Conservation (phyloP, 2,888 invertebrate genomes). For the Ochlodes sylvanus region DNA sequence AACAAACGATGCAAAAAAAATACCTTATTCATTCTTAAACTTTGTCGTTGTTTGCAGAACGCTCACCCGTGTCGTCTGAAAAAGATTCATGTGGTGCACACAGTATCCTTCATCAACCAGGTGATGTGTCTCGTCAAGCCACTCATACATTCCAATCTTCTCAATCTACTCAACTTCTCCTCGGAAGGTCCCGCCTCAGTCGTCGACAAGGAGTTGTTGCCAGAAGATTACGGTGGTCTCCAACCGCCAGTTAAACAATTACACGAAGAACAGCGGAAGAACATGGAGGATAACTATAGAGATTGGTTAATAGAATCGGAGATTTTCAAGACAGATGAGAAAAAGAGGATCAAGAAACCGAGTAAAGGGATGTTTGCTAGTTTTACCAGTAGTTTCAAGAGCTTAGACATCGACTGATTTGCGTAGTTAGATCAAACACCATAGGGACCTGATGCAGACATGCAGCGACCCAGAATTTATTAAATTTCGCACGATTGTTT, state of each 20-base stretch:
- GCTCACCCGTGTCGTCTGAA: constrained; percentile 88
- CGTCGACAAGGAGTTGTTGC: constrained; percentile 73
- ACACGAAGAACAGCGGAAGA: constrained; percentile 83
- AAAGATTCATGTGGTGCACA: constrained; percentile 87
- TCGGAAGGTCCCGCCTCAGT: constrained; percentile 79
- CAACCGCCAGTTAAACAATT: constrained; percentile 79
- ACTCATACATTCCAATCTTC: constrained; percentile 86
- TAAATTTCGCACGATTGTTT: background rate
- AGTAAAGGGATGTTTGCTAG: constrained; percentile 80
- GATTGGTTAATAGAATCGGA: constrained; percentile 87
- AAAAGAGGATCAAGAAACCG: constrained; percentile 76
- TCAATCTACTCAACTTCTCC: constrained; percentile 85
- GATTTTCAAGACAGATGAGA: constrained; percentile 81
- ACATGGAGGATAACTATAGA: constrained; percentile 84
- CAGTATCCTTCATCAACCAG: constrained; percentile 88
- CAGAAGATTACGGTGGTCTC: constrained; percentile 87
- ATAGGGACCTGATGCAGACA: constrained; percentile 17
- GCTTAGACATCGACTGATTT: constrained; percentile 77
- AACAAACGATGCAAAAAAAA: background rate
- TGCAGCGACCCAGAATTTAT: background rate
- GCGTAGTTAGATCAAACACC: background rate
- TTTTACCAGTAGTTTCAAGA: constrained; percentile 79
- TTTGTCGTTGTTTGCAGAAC: constrained; percentile 73
- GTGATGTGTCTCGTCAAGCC: constrained; percentile 88
- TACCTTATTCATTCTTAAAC: background rate